These are phyloP conservation scores for Centrocercus urophasianus DNA, from an alignment of 2,113 vertebrate species.

Conservation along the genomic window DNA sequence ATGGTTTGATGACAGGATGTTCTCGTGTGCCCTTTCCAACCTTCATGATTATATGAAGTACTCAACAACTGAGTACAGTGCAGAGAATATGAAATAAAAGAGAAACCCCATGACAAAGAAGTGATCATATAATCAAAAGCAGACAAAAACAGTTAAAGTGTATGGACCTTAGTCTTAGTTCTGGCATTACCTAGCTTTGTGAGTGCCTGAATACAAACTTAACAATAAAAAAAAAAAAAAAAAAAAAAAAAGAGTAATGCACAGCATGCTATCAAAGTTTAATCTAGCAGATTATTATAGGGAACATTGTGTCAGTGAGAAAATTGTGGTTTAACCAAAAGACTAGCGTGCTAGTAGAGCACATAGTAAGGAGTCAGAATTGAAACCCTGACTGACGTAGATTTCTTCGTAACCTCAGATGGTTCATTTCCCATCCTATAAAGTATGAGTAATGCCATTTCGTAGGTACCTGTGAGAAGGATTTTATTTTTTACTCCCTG, in stretches of 20 bases:
- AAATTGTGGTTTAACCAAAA: not conserved
- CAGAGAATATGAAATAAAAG: not conserved
- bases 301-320: not conserved
- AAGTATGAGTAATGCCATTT: not conserved
- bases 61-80: accelerated
- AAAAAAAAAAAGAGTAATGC: not conserved
- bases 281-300: not conserved
- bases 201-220: not conserved
- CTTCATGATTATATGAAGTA: not conserved
- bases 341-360: not conserved
- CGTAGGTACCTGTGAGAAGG: not conserved
- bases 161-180: not conserved
- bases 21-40: too few species aligned
- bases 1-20: too few species aligned
- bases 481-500: not conserved
- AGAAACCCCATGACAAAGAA: not conserved
- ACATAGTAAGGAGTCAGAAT: not conserved
- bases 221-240: not conserved
- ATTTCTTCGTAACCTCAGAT: not conserved
- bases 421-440: not conserved
- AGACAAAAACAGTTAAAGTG: not conserved
- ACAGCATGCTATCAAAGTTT: not conserved
- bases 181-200: not conserved
- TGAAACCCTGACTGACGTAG: not conserved
- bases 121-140: not conserved